A percentile compares a stretch with the other conserved stretches of the same genome.
Evolutionary conservation across 2,797 vertebrate species (phyloP).

Genomic region (Paramormyrops hopkinsi): DNA sequence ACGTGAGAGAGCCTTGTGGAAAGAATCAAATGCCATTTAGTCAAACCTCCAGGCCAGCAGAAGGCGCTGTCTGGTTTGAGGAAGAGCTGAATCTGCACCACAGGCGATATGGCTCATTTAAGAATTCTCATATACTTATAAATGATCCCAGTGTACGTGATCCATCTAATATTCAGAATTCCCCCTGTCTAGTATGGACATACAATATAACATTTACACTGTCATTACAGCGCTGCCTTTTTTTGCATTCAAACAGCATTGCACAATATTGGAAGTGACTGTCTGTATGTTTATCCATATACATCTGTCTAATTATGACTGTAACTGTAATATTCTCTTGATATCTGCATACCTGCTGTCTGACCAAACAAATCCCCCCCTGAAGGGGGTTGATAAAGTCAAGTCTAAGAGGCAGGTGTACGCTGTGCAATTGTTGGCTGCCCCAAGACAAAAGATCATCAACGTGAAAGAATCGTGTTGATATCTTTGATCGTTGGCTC

Average conservation of each 20-base stretch:
- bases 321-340: neutral
- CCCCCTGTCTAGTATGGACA: neutral
- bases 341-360: neutral
- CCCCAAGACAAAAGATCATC: neutral
- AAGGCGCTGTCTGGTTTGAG: constrained; percentile 2
- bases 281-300: neutral
- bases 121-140: neutral
- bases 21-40: neutral
- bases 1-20: neutral
- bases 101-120: constrained; percentile 6
- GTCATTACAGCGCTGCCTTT: neutral
- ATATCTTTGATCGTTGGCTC: neutral
- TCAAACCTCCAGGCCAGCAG: neutral
- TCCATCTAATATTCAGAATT: neutral
- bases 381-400: neutral
- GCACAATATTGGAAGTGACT: neutral
- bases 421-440: neutral
- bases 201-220: neutral
- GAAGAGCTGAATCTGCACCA: neutral
- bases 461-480: neutral
- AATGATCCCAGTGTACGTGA: neutral
- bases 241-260: neutral
- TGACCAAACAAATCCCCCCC: neutral
- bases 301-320: neutral
- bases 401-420: neutral